Conservation (phyloP, 2,113 vertebrate species). For the Aleadryas rufinucha region DNA sequence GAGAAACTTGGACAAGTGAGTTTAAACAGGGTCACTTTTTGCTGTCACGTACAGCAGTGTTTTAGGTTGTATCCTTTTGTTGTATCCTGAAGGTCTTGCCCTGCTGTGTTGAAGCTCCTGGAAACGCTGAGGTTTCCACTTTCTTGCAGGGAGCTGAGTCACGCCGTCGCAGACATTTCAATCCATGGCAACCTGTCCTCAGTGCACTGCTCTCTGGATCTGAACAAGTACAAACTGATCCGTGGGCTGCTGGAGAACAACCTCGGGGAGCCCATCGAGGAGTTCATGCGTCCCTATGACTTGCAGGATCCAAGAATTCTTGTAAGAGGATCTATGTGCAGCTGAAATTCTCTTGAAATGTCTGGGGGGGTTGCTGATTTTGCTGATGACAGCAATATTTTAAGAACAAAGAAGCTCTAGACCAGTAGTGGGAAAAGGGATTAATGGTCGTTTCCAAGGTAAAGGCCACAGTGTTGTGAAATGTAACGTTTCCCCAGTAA, state of each 20-base stretch:
- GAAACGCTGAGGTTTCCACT: background rate
- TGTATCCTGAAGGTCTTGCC: background rate
- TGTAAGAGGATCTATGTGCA: slow-evolving; percentile 69
- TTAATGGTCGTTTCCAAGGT: background rate
- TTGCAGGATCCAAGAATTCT: slow-evolving; percentile 92
- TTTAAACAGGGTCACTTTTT: background rate
- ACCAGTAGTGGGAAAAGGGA: background rate
- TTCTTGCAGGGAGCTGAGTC: slow-evolving; percentile 85
- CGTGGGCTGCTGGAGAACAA: slow-evolving; percentile 92
- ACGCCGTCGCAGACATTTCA: slow-evolving; percentile 88
- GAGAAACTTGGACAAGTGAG: slow-evolving; percentile 94
- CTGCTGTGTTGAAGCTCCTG: background rate
- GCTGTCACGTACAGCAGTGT: background rate
- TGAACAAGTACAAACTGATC: slow-evolving; percentile 90
- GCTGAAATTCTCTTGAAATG: background rate
- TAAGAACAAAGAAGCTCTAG: background rate
- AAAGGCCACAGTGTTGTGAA: background rate
- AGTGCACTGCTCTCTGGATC: slow-evolving; percentile 90
- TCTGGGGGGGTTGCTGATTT: background rate
- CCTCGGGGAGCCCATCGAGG: slow-evolving; percentile 91
- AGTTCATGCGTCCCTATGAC: slow-evolving; percentile 94
- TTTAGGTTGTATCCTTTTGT: background rate
- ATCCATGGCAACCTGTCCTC: slow-evolving; percentile 91
- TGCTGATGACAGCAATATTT: background rate
- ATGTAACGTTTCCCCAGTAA: background rate